A percentile compares a stretch with the other conserved stretches of the same genome.
These are phyloP conservation scores for Catharus minimus DNA, from an alignment of 2,113 vertebrate genomes.

Conservation along the genomic window DNA sequence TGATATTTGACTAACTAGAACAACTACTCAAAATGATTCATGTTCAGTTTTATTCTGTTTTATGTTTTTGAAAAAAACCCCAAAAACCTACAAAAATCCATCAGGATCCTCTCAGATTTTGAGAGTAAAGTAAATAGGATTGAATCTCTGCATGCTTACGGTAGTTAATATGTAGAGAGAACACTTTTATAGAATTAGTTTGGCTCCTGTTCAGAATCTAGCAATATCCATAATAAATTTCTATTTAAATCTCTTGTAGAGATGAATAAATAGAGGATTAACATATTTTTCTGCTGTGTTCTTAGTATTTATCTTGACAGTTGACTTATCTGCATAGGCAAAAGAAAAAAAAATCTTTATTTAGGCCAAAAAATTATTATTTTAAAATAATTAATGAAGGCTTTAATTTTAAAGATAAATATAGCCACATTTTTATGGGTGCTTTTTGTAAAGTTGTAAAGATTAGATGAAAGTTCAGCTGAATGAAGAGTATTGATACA, in stretches of 20 bases:
- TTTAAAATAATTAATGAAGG: neutral
- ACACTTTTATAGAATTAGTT: conserved; percentile 76
- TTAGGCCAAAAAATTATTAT: neutral
- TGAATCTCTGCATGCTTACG: conserved; percentile 56
- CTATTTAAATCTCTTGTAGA: conserved; percentile 59
- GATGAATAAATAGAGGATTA: conserved; percentile 72
- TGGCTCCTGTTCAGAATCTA: conserved; percentile 72
- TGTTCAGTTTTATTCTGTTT: neutral
- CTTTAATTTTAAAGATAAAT: neutral
- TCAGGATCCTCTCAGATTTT: conserved; percentile 1
- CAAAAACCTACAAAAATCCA: neutral
- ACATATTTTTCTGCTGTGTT: conserved; percentile 65
- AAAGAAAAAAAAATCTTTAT: neutral
- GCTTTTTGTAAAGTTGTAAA: neutral
- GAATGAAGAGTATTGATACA: neutral
- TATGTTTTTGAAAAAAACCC: neutral
- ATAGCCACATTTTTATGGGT: neutral
- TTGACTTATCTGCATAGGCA: conserved; percentile 19
- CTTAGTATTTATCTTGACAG: conserved; percentile 59
- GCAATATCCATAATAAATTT: conserved; percentile 77
- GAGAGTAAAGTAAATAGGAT: conserved; percentile 47
- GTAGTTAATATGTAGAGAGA: conserved; percentile 75
- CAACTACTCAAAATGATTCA: neutral
- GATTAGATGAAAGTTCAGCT: neutral
- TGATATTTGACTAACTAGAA: neutral